Base-by-base conservation (phyloP, 2,888 invertebrate genomes). In the Torymus texanus region DNA sequence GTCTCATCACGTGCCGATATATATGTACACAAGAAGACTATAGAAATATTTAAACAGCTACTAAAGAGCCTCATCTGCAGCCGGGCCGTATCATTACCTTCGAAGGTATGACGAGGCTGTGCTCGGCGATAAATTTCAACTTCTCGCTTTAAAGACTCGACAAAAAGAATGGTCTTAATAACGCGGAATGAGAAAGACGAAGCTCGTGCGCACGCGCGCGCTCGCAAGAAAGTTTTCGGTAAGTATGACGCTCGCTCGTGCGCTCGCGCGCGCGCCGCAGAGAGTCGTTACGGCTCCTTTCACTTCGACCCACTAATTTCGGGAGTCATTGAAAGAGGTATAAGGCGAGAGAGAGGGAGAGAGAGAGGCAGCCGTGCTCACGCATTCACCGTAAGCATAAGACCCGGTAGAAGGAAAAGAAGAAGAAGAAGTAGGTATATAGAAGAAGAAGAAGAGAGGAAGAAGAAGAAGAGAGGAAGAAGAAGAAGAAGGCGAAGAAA, bases 241-340 rank as follows among this genome's bases (percentile, higher is more conserved):
- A 63, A 16, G 16, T n/a, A 14, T n/a, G 62, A 24, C 62, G 21
- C 24, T 29, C 29, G 29, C 14, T 62, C 58, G 41, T 41, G 41
- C 8, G 41, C 41, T 5, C 41, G 29, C 41, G 41, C 41, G 29
- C 29, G 29, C 53, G 12, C 29, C 21, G 29, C 29, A 29, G 29
- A 41, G 41, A 41, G 41, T 59, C 65, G 58, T 65, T 56, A 56
- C 58, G 56, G 41, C 50, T 75, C 75, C 75, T 75, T 75, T 75
- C 75, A 75, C 75, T 75, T 67, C 53, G 75, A 75, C 75, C 75
- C 67, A 75, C 75, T 75, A 75, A 75, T 75, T 75, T 75, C 16
- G 59, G 75, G 41, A 73, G 56, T 63, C 63, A 65, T 73, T 65
- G 73, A 63, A 65, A 65, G 18, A 59, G 65, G 13, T 24, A 8